Evolutionary conservation across 2,888 invertebrate genomes (phyloP).

Genomic region (Alloplasta piceator): DNA sequence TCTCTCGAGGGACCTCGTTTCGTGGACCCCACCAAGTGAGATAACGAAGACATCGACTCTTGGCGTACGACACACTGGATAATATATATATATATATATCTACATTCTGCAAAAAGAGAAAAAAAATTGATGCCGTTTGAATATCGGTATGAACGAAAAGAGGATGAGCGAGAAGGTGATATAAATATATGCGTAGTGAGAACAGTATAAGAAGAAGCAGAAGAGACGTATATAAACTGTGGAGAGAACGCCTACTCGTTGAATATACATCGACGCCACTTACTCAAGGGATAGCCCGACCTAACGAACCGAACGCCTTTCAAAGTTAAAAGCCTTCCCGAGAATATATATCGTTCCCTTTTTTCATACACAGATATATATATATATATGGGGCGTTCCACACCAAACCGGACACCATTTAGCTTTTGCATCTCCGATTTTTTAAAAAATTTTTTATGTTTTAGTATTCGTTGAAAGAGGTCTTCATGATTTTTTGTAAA

Average conservation of each 20-base stretch:
- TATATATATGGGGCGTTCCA: no score
- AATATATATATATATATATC: conserved; percentile 19
- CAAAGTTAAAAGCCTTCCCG: conserved; percentile 64
- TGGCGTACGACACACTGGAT: conserved; percentile 63
- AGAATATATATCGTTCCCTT: conserved; percentile 63
- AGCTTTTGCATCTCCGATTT: no score
- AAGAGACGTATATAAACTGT: conserved; percentile 60
- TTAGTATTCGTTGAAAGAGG: no score
- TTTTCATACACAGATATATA: conserved; percentile 39
- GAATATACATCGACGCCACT: conserved; percentile 71
- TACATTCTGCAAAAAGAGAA: conserved; percentile 28
- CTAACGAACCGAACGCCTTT: conserved; percentile 72
- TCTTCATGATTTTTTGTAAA: no score
- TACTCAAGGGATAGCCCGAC: conserved; percentile 67
- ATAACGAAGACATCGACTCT: conserved; percentile 73
- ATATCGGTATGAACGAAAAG: conserved; percentile 49
- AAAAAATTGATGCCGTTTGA: conserved; percentile 34
- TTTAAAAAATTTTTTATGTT: no score
- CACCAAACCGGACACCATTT: no score
- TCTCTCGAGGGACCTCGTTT: conserved; percentile 48
- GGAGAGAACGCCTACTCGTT: conserved; percentile 72
- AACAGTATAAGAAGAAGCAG: conserved; percentile 40
- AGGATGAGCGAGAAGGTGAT: conserved; percentile 51
- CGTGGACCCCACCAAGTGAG: conserved; percentile 69
- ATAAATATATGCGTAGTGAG: conserved; percentile 16